Evolutionary conservation across 2,797 vertebrate genomes (phyloP), one percentile per base, ranked within the genome.

Genomic region (Cirrhinus mrigala): DNA sequence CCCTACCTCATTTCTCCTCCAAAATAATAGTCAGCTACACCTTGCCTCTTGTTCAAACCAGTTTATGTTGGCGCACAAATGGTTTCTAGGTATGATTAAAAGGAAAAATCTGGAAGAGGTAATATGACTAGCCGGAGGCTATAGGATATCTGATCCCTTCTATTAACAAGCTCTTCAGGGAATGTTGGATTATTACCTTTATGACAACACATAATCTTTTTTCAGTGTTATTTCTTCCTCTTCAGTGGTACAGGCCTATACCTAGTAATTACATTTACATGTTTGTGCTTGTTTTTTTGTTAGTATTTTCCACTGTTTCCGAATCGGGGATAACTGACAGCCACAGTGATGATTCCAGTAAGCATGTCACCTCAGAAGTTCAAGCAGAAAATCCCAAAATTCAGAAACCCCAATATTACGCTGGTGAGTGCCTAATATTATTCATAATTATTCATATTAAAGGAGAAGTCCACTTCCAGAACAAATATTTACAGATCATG

Each of bases 371-470:
- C 44, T 15, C 40, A 37, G 79, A 82, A 66, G 46, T 60, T 52
- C 74, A 62, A 3, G 10, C 20, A 14, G 84, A 81, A 77, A 16
- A 66, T 22, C 54, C 62, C 3, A 22, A 44, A 27, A 79, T 66
- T 69, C 85, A 81, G 75, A 87, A 60, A 40, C 3, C 54, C 24
- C 77, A 58, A 16, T 79, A 58, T 71, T 89, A 84, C 50, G 50
- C 84, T 69, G 90, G 90, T 90, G 74, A 18, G 81, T 83, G 5
- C 10, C 48, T 50, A 12, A 15, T 46, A 40, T 12, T 48, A 16
- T 33, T 33, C 22, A 1, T 4, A 62, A 54, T 76, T 9, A 56
- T 29, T 79, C 6, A 15, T 15, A 1, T 48, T 5, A 33, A 46
- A 37, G 33, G 33, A 37, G 33, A 37, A 37, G 33, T 37, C 33